A percentile compares a stretch with the other conserved stretches of the same genome.
phyloP scores from a whole-genome alignment of 1,140 invertebrate species.

The Agrilus planipennis region DNA sequence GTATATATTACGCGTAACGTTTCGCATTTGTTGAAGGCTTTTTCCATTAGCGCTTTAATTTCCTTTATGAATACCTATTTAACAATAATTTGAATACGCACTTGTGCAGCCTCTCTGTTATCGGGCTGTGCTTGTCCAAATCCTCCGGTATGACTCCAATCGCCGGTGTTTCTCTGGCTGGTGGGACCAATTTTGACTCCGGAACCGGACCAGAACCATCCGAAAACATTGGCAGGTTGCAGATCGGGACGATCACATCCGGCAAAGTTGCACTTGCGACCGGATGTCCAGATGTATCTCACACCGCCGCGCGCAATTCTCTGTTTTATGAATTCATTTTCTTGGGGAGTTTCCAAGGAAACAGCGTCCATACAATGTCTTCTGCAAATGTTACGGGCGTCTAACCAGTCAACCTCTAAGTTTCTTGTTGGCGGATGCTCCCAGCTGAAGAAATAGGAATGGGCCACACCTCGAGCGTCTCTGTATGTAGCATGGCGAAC shows the following conservation, averaged over 20 bases:
- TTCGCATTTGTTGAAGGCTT: no score
- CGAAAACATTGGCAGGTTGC: constrained; percentile 78
- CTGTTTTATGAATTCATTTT: constrained; percentile 84
- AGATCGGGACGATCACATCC: constrained; percentile 78
- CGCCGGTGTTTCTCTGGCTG: constrained; percentile 72
- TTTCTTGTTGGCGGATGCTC: constrained; percentile 73
- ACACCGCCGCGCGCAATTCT: constrained; percentile 59
- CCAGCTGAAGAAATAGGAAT: constrained; percentile 92
- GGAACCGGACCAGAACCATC: constrained; percentile 89
- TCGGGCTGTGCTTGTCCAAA: constrained; percentile 77
- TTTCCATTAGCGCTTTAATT: no score
- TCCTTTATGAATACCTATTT: neutral
- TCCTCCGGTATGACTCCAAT: constrained; percentile 79
- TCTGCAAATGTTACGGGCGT: constrained; percentile 81
- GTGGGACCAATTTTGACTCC: constrained; percentile 81
- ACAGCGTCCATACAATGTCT: constrained; percentile 90
- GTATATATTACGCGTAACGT: no score
- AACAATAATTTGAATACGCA: constrained; percentile 28
- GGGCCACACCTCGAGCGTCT: constrained; percentile 70
- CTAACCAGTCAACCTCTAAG: constrained; percentile 82
- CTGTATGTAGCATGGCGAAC: constrained; percentile 76
- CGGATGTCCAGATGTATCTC: constrained; percentile 81
- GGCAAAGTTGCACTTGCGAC: constrained; percentile 84
- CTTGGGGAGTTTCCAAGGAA: constrained; percentile 76
- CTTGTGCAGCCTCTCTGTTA: constrained; percentile 79